phyloP scores from a whole-genome alignment of 2,797 vertebrate species.

The Chanos chanos region DNA sequence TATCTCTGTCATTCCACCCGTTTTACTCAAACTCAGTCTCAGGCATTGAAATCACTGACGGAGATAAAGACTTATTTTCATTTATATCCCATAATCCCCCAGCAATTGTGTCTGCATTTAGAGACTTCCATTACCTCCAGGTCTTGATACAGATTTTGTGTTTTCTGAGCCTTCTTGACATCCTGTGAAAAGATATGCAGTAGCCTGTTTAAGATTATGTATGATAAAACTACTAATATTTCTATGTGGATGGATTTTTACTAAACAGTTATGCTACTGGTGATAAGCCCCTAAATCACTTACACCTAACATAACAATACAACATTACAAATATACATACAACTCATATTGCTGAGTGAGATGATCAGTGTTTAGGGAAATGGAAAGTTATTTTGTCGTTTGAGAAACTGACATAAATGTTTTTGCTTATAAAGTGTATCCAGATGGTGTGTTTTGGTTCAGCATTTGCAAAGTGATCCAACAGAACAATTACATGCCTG shows the following conservation, averaged over 20 bases:
- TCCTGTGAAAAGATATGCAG: neutral
- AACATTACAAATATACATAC: constrained; percentile 5
- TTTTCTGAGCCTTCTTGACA: constrained; percentile 2
- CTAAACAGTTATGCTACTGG: constrained; percentile 15
- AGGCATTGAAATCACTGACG: constrained; percentile 47
- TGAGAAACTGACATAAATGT: neutral
- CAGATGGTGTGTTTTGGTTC: constrained; percentile 39
- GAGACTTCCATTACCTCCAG: constrained; percentile 3
- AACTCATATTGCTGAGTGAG: neutral
- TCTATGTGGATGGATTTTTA: constrained; percentile 9
- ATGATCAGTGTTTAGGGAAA: no score
- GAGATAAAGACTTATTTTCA: constrained; percentile 33
- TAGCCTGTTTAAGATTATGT: constrained; percentile 24
- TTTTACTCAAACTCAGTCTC: constrained; percentile 33
- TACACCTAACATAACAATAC: neutral
- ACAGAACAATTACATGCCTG: constrained; percentile 48
- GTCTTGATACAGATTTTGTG: constrained; percentile 21
- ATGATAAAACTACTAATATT: constrained; percentile 4
- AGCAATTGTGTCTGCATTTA: constrained; percentile 21
- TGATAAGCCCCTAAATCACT: constrained; percentile 29
- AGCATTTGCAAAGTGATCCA: constrained; percentile 33
- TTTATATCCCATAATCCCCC: constrained; percentile 25
- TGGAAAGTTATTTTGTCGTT: no score
- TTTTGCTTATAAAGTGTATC: constrained; percentile 8
- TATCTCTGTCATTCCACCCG: constrained; percentile 41